These are phyloP conservation scores for Mallotus villosus DNA, from an alignment of 2,797 vertebrate species.

Conservation along the genomic window DNA sequence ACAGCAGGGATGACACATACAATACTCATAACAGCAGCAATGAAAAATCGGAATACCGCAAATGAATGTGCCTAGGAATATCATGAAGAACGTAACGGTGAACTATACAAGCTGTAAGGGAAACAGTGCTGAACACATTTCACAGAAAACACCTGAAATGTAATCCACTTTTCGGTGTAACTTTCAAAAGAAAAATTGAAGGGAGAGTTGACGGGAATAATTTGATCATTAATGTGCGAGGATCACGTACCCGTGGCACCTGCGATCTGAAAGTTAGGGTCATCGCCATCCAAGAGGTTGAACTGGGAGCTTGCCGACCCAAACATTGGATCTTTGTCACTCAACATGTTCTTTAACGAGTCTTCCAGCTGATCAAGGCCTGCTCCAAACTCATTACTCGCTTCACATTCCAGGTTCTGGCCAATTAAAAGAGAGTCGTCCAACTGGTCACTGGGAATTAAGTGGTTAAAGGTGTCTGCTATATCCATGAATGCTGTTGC, in stretches of 20 bases:
- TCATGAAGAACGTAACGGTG: too few species aligned
- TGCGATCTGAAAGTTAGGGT: constrained; percentile 87
- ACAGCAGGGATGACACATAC: background rate
- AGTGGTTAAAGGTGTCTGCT: constrained; percentile 98
- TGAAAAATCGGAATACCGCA: too few species aligned
- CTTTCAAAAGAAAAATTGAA: background rate
- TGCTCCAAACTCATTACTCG: constrained; percentile 92
- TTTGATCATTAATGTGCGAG: background rate
- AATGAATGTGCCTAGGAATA: too few species aligned
- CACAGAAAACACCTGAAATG: too few species aligned
- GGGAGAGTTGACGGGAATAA: background rate
- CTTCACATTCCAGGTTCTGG: constrained; percentile 97
- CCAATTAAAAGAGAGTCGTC: constrained; percentile 93
- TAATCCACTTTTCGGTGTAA: background rate
- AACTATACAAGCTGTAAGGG: too few species aligned
- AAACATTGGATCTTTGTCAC: constrained; percentile 99
- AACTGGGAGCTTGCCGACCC: constrained; percentile 97
- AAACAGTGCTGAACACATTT: too few species aligned
- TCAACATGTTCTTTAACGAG: constrained; percentile 99
- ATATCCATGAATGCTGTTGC: constrained; percentile 99
- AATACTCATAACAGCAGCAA: background rate
- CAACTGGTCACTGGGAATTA: constrained; percentile 99
- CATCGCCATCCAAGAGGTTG: constrained; percentile 94
- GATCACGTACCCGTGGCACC: constrained; percentile 84
- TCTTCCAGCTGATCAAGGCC: constrained; percentile 87